Percentiles rank a stretch among this genome's conserved stretches.
Conservation (phyloP, 1,140 invertebrate species). For the Epicauta chinensis region DNA sequence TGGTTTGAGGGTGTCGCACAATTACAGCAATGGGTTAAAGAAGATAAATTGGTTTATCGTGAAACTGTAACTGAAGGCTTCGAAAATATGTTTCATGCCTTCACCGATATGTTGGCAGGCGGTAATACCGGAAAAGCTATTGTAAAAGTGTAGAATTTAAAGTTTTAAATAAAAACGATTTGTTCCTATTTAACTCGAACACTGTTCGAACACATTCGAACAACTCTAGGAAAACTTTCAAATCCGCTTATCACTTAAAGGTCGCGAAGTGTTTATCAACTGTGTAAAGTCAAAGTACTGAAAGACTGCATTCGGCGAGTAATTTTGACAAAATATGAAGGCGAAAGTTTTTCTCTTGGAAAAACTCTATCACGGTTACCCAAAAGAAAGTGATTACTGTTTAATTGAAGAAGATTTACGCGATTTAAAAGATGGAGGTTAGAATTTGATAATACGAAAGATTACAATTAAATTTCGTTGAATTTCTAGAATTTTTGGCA, state of each 20-base stretch:
- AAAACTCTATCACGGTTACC: constrained; percentile 55
- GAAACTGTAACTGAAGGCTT: constrained; percentile 62
- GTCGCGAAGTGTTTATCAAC: no score
- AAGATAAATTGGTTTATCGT: constrained; percentile 58
- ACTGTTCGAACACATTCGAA: no score
- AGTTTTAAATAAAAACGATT: not conserved
- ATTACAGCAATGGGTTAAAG: constrained; percentile 54
- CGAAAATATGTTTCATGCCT: constrained; percentile 61
- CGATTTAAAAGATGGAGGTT: constrained; percentile 48
- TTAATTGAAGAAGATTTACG: constrained; percentile 57
- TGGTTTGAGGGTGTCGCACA: constrained; percentile 55
- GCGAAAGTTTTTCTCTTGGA: constrained; percentile 55
- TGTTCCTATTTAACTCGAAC: no score
- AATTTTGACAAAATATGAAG: constrained; percentile 28
- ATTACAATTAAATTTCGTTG: not conserved
- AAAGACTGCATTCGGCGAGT: no score
- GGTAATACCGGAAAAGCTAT: constrained; percentile 60
- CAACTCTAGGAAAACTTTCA: no score
- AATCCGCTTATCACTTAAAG: no score
- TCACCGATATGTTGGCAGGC: constrained; percentile 55
- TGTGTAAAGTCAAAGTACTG: no score
- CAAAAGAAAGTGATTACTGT: constrained; percentile 54
- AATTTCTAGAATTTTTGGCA: constrained; percentile 47
- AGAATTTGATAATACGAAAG: not conserved
- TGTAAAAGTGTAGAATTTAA: constrained; percentile 38